Evolutionary conservation across 2,113 vertebrate species (phyloP).

Genomic region (Colaptes auratus): DNA sequence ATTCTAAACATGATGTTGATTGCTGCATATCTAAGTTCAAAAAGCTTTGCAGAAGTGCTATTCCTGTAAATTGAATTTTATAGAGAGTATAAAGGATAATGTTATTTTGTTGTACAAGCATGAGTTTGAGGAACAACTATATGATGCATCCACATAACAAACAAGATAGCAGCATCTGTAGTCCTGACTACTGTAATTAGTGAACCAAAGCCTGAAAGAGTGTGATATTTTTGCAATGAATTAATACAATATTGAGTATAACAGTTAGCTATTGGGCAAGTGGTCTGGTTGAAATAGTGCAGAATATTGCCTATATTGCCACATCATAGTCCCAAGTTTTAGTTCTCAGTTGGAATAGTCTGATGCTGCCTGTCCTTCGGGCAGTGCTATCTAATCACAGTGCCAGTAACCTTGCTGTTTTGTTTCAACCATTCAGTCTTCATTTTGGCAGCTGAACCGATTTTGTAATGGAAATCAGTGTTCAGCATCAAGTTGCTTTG

Average conservation of each 20-base stretch:
- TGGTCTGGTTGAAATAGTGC: background rate
- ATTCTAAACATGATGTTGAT: background rate
- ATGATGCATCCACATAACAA: background rate
- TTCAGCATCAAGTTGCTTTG: background rate
- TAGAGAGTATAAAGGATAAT: background rate
- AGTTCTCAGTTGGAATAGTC: conserved; percentile 30
- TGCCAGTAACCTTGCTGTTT: background rate
- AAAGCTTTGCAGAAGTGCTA: background rate
- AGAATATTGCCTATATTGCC: background rate
- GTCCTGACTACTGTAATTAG: background rate
- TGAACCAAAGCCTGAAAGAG: background rate
- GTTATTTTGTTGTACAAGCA: background rate
- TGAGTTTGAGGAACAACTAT: background rate
- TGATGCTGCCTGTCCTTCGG: conserved; percentile 43
- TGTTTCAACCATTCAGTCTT: background rate
- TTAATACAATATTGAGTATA: background rate
- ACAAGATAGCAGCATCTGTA: background rate
- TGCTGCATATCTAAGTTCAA: background rate
- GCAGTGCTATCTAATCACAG: background rate
- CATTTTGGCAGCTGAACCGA: background rate
- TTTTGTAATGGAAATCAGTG: background rate
- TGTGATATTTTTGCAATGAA: conserved; percentile 14
- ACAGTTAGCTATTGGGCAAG: background rate
- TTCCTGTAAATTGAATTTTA: background rate
- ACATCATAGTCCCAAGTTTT: background rate